Evolutionary conservation across 2,888 invertebrate species (phyloP).

Genomic region (Dynastes grantii): DNA sequence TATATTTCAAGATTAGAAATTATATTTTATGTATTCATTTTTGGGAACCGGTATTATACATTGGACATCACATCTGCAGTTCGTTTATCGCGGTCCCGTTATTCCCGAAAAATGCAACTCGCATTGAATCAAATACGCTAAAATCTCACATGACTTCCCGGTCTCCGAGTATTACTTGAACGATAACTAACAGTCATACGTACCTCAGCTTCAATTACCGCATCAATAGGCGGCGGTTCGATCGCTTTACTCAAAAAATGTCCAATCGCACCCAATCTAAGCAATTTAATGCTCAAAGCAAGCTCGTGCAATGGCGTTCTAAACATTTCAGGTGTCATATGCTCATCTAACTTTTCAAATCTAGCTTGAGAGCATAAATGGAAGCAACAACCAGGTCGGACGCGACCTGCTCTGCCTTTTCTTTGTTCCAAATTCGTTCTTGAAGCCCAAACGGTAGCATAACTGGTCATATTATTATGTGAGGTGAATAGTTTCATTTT

Average conservation of each 20-base stretch:
- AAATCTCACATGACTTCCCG: too few species aligned
- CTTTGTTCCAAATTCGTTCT: constrained; percentile 95
- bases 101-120: too few species aligned
- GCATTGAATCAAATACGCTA: too few species aligned
- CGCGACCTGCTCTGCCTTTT: constrained; percentile 94
- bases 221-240: constrained; percentile 97
- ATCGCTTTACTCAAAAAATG: constrained; percentile 96
- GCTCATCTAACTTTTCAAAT: constrained; percentile 84
- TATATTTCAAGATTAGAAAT: too few species aligned
- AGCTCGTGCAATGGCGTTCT: constrained; percentile 96
- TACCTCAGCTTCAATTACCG: constrained; percentile 98
- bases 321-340: constrained; percentile 98
- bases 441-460: constrained; percentile 97
- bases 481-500: constrained; percentile 98
- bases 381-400: constrained; percentile 94
- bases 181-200: constrained; percentile 58
- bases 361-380: constrained; percentile 89
- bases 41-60: too few species aligned
- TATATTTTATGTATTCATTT: too few species aligned
- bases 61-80: too few species aligned
- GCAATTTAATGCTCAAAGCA: constrained; percentile 91
- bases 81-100: too few species aligned
- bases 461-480: constrained; percentile 99
- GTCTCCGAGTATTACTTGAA: too few species aligned
- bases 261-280: constrained; percentile 92